These are phyloP conservation scores for Scaptomyza pallida DNA, from an alignment of 1,140 invertebrate species.

Conservation along the genomic window DNA sequence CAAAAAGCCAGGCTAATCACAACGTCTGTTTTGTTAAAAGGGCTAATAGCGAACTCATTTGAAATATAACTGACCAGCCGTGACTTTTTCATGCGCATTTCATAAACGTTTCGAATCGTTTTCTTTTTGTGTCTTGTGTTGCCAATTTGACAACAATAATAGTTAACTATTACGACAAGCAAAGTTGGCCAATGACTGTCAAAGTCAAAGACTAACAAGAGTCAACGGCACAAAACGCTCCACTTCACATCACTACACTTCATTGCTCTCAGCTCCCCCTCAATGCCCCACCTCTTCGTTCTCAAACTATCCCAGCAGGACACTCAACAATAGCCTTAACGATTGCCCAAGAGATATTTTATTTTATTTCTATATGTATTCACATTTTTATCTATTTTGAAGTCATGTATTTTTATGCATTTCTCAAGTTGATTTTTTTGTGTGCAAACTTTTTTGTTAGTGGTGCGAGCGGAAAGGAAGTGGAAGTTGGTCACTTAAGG, in stretches of 20 bases:
- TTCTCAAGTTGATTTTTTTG: conserved; percentile 24
- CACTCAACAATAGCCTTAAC: conserved; percentile 16
- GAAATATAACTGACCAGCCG: conserved; percentile 19
- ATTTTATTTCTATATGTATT: conserved; percentile 30
- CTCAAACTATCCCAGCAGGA: not conserved
- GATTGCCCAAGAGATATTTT: conserved; percentile 31
- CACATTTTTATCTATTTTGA: conserved; percentile 29
- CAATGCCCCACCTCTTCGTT: no score
- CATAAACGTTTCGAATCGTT: not conserved
- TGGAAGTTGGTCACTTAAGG: conserved; percentile 9
- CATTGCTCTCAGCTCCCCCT: not conserved
- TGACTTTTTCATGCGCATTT: conserved; percentile 23
- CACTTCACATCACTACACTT: conserved; percentile 26
- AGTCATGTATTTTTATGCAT: conserved; percentile 12
- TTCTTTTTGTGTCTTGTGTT: no score
- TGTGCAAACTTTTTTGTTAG: conserved; percentile 34
- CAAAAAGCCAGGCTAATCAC: conserved; percentile 13
- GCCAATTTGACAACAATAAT: conserved; percentile 48
- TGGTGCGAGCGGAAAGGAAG: not conserved
- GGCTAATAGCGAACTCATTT: conserved; percentile 62
- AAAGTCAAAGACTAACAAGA: conserved; percentile 70
- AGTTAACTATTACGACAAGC: conserved; percentile 2
- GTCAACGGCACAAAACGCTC: conserved; percentile 16
- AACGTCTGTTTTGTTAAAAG: conserved; percentile 12
- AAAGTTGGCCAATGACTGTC: conserved; percentile 27